These are phyloP conservation scores for Actinostola sp. DNA, from an alignment of 92 coral and sea anemone genomes.

Conservation along the genomic window DNA sequence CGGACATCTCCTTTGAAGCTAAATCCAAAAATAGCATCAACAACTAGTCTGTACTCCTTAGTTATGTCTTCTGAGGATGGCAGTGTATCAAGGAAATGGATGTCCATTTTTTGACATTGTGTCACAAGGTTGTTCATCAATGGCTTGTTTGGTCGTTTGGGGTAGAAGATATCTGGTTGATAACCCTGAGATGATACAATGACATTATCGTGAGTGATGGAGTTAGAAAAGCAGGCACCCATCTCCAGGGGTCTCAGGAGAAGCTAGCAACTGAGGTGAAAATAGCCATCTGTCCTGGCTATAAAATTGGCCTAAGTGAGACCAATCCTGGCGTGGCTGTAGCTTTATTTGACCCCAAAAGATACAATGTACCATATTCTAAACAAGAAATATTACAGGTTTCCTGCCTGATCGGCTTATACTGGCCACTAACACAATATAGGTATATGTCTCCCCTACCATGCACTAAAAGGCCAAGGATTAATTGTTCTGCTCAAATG, in stretches of 20 bases:
- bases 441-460: no score
- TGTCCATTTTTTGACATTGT: constrained; percentile 89
- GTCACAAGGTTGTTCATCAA: constrained; percentile 90
- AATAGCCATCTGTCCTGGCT: no score
- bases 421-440: no score
- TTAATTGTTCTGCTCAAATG: no score
- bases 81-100: constrained; percentile 69
- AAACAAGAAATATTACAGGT: no score
- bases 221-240: not conserved
- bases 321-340: no score
- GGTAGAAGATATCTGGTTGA: constrained; percentile 81
- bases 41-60: constrained; percentile 62
- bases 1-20: constrained; percentile 93
- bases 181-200: constrained; percentile 65
- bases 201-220: no score
- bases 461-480: no score
- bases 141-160: constrained; percentile 84
- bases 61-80: constrained; percentile 70
- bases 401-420: no score
- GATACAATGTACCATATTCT: no score
- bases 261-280: not conserved
- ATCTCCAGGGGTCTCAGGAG: not conserved
- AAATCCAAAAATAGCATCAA: constrained; percentile 97
- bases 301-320: no score
- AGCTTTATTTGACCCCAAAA: no score